phyloP scores from a whole-genome alignment of 2,113 vertebrate genomes.

The Erpornis zantholeuca region DNA sequence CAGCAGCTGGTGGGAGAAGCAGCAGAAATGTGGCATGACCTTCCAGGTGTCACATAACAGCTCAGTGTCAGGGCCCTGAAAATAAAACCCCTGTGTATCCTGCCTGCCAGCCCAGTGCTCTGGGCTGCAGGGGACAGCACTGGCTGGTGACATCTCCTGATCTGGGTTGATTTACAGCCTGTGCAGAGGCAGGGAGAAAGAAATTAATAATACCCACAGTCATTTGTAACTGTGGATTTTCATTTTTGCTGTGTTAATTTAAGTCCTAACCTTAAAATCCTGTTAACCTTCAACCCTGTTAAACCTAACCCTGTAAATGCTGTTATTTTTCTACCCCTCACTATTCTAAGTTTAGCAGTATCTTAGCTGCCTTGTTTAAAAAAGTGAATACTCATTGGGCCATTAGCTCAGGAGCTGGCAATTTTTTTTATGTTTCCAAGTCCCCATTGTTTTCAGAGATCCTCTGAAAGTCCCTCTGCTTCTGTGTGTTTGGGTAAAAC shows the following conservation, averaged over 20 bases:
- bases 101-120: background rate
- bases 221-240: background rate
- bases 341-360: background rate
- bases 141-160: background rate
- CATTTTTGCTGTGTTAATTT: slow-evolving; percentile 13
- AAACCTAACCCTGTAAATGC: slow-evolving; percentile 19
- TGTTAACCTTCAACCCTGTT: slow-evolving; percentile 12
- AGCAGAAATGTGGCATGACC: background rate
- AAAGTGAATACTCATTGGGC: background rate
- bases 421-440: background rate
- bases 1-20: background rate
- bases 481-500: background rate
- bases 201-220: background rate
- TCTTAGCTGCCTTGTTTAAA: background rate
- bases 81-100: background rate
- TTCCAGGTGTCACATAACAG: background rate
- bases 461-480: background rate
- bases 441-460: background rate
- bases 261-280: background rate
- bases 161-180: slow-evolving; percentile 13
- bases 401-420: background rate
- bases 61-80: background rate
- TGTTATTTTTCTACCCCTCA: background rate
- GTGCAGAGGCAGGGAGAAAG: background rate
- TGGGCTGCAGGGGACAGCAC: background rate